Evolutionary conservation across 2,113 vertebrate genomes (phyloP).

Genomic region (Poeciliopsis occidentalis): DNA sequence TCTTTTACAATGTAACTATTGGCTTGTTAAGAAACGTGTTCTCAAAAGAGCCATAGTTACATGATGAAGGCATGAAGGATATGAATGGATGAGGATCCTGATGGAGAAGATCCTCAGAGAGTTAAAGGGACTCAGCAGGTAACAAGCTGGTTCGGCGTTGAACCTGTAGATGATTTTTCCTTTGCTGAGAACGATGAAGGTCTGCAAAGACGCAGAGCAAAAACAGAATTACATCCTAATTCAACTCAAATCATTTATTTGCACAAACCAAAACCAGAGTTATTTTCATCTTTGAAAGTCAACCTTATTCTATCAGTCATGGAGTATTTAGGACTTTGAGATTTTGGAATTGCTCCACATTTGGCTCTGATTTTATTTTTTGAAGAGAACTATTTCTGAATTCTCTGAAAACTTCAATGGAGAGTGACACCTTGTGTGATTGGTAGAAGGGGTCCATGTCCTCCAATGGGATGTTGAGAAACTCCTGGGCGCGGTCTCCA

Average conservation of each 20-base stretch:
- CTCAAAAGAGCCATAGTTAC: neutral
- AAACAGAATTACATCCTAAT: neutral
- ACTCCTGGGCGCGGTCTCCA: conserved; percentile 56
- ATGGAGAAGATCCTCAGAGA: conserved; percentile 82
- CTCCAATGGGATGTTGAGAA: conserved; percentile 67
- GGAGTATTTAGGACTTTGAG: too few species aligned
- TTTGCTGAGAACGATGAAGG: conserved; percentile 92
- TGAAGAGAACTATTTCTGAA: too few species aligned
- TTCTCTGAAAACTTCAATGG: neutral
- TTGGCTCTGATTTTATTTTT: too few species aligned
- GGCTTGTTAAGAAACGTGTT: neutral
- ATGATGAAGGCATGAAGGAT: conserved; percentile 82
- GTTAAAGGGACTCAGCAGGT: conserved; percentile 87
- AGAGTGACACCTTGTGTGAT: conserved; percentile 59
- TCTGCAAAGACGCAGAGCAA: conserved; percentile 77
- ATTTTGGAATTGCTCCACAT: too few species aligned
- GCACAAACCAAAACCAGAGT: neutral
- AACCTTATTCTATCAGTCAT: too few species aligned
- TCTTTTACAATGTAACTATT: neutral
- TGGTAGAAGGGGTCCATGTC: conserved; percentile 74
- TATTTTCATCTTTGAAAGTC: neutral
- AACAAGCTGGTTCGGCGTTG: conserved; percentile 87
- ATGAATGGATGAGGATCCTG: conserved; percentile 94
- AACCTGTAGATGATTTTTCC: conserved; percentile 92
- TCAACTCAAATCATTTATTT: neutral